A percentile compares a stretch with the other conserved stretches of the same genome.
Evolutionary conservation across 2,797 vertebrate genomes (phyloP).

Genomic region (Triplophysa yarkandensis): DNA sequence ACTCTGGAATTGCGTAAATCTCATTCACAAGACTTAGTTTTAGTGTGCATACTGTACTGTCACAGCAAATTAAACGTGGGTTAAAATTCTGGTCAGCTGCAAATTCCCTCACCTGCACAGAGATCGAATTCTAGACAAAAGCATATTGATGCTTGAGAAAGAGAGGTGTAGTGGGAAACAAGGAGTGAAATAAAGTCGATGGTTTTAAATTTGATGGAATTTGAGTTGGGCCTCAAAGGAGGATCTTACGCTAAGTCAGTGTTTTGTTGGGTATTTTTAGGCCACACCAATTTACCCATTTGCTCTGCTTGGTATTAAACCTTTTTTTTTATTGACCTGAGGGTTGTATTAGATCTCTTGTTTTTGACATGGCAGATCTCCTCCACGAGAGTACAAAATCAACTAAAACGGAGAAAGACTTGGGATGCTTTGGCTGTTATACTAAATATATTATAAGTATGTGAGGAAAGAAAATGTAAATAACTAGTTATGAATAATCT

Average conservation of each 20-base stretch:
- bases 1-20: constrained; percentile 44
- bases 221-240: background rate
- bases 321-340: background rate
- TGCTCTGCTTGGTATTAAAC: background rate
- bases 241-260: background rate
- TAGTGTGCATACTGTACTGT: constrained; percentile 37
- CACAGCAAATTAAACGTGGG: constrained; percentile 36
- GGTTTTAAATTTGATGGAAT: constrained; percentile 13
- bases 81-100: constrained; percentile 40
- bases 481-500: too few relatives aligned
- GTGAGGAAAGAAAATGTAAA: too few relatives aligned
- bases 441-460: too few relatives aligned
- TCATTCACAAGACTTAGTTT: constrained; percentile 17
- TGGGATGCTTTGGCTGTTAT: too few relatives aligned
- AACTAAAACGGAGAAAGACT: too few relatives aligned
- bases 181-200: constrained; percentile 13
- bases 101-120: background rate
- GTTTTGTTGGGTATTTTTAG: background rate
- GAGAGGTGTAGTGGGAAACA: background rate
- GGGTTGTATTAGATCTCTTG: background rate
- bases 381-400: background rate
- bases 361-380: background rate
- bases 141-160: constrained; percentile 19
- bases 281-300: background rate
- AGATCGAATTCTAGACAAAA: constrained; percentile 32